Percentiles rank a stretch among this genome's conserved stretches.
These are phyloP conservation scores for Todiramphus chloris DNA, from an alignment of 2,113 vertebrate species.

Conservation along the genomic window DNA sequence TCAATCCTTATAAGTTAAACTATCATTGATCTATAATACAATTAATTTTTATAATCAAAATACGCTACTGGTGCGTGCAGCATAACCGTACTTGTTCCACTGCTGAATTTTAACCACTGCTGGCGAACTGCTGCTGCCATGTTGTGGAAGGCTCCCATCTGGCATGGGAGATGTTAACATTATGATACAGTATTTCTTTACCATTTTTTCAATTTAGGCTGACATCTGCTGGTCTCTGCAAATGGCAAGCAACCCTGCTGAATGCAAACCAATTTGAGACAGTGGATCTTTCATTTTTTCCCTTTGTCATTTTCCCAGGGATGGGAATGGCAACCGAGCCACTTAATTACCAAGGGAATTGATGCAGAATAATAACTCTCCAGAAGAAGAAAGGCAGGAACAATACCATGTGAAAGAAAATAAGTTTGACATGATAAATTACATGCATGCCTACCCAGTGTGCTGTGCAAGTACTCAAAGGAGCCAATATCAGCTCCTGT, in stretches of 20 bases:
- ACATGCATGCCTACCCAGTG: not conserved
- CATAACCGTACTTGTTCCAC: not conserved
- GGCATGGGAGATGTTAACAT: constrained; percentile 34
- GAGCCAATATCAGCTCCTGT: constrained; percentile 27
- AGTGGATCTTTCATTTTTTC: not conserved
- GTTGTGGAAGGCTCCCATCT: constrained; percentile 64
- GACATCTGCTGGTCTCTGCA: constrained; percentile 77
- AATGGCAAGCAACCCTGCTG: constrained; percentile 54
- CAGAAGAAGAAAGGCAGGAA: constrained; percentile 29
- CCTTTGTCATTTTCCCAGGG: constrained; percentile 70
- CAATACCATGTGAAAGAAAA: constrained; percentile 51
- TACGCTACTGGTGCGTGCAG: not conserved
- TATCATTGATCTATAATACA: constrained; percentile 73
- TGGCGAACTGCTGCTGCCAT: constrained; percentile 50
- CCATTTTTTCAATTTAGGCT: constrained; percentile 79
- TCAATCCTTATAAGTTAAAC: constrained; percentile 79
- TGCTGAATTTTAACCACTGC: constrained; percentile 63
- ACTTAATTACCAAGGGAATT: constrained; percentile 58
- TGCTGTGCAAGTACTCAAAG: not conserved
- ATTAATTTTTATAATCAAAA: constrained; percentile 68
- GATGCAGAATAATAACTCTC: constrained; percentile 68
- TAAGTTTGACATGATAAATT: constrained; percentile 69
- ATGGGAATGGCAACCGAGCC: constrained; percentile 36
- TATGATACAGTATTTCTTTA: constrained; percentile 55
- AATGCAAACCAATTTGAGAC: constrained; percentile 44